Base-by-base conservation (phyloP, 2,888 invertebrate species). In the Coleophora flavipennella region DNA sequence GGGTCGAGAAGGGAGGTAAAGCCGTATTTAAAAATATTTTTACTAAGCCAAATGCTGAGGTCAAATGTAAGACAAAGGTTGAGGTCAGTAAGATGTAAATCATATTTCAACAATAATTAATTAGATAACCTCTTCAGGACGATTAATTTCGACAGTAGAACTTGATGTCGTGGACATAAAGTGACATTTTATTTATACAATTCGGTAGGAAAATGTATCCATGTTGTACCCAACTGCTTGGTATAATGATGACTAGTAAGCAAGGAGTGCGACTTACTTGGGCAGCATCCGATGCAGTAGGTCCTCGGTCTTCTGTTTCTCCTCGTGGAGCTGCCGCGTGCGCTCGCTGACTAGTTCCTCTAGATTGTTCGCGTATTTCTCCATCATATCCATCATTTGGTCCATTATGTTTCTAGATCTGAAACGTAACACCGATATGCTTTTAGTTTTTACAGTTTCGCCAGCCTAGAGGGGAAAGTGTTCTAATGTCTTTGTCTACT, bases 301-400 rank as follows among this genome's bases (percentile, higher is more conserved):
- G 79, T 95, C 94, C 85, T 97, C 84, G 12, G 96, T 96, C 85
- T 96, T 95, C 74, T 93, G 91, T 71, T 97, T 96, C 73, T 97
- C 96, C 78, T 96, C 96, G 62, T 90, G 91, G 60, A 97, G 86
- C 63, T 95, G 88, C 67, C 93, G 90, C 49, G 97, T 97, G 60
- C 97, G 88, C 81, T 97, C 96, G 61, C 89, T 92, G 66, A 97
- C 97, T 81, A 97, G 89, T 74, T 95, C 95, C 80, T 97, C 97
- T 78, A 97, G 89, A 85, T 97, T 94, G 74, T 94, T 93, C 42
- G 96, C 95, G 77, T 97, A 96, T 64, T 94, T 95, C 73, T 96
- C 97, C 96, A 97, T 96, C 94, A 96, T 96, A 58, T 94, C 92
- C 92, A 97, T 95, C 95, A 97, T 96, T 87, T 96, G 95, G 76